phyloP scores from a whole-genome alignment of 2,888 invertebrate species.

The Pterobdella sp. region DNA sequence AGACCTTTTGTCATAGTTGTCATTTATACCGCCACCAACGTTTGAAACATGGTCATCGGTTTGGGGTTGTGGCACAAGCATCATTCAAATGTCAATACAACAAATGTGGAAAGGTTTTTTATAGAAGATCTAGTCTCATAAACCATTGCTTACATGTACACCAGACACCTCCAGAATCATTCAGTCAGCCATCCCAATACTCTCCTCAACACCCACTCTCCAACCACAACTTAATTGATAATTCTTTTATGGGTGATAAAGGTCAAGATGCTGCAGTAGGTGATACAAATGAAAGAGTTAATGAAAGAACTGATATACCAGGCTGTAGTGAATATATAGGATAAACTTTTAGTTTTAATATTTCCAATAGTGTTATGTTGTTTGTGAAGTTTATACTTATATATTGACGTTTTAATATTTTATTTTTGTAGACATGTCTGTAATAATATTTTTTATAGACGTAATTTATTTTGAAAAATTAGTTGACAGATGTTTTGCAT shows the following conservation, averaged over 20 bases:
- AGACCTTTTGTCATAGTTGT: constrained; percentile 31
- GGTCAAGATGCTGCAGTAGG: not conserved
- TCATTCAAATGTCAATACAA: constrained; percentile 25
- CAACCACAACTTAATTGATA: not conserved
- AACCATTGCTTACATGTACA: constrained; percentile 28
- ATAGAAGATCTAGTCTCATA: constrained; percentile 28
- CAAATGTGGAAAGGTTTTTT: constrained; percentile 29
- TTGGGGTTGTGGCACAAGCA: constrained; percentile 28
- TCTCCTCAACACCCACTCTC: not conserved
- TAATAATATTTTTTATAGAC: too few species aligned
- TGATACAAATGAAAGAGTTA: too few species aligned
- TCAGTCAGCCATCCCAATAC: not conserved
- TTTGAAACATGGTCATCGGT: constrained; percentile 30
- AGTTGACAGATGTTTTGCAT: too few species aligned
- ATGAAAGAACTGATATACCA: too few species aligned
- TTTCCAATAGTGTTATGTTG: too few species aligned
- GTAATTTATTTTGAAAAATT: too few species aligned
- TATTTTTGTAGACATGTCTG: too few species aligned
- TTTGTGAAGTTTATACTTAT: too few species aligned
- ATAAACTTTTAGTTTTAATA: too few species aligned
- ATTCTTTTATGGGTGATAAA: not conserved
- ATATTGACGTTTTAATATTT: too few species aligned
- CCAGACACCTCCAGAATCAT: not conserved
- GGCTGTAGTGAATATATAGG: too few species aligned
- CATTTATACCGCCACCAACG: constrained; percentile 33